A percentile compares a stretch with the other conserved stretches of the same genome.
phyloP scores from a whole-genome alignment of 2,797 vertebrate genomes.

The Bovichtus variegatus region DNA sequence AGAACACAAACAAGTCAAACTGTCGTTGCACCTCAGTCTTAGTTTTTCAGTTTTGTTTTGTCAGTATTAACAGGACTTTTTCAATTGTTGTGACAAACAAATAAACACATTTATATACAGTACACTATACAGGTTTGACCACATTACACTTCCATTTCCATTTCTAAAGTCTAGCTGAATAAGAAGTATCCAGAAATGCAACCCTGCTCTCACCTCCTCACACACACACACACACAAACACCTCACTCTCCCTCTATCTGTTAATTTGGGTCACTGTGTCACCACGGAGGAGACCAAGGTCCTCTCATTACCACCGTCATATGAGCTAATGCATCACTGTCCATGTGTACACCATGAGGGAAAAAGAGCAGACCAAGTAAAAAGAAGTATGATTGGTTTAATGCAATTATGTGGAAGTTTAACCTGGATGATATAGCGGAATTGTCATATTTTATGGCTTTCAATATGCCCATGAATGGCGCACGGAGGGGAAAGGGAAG shows the following conservation, averaged over 20 bases:
- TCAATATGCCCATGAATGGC: slow-evolving; percentile 73
- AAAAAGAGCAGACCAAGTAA: slow-evolving; percentile 46
- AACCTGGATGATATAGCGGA: slow-evolving; percentile 76
- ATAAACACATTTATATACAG: neutral
- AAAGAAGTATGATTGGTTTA: slow-evolving; percentile 72
- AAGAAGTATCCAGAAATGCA: neutral
- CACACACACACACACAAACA: slow-evolving; percentile 8
- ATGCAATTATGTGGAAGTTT: slow-evolving; percentile 77
- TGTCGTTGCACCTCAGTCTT: neutral
- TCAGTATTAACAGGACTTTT: neutral
- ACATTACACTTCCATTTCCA: neutral
- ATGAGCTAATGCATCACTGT: slow-evolving; percentile 80
- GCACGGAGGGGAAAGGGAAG: slow-evolving; percentile 56
- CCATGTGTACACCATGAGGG: slow-evolving; percentile 46
- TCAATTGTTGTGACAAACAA: neutral
- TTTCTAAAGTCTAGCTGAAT: neutral
- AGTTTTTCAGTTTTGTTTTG: neutral
- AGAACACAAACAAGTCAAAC: neutral
- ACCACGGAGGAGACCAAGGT: slow-evolving; percentile 68
- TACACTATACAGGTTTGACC: neutral
- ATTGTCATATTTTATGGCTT: slow-evolving; percentile 80
- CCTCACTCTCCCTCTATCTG: slow-evolving; percentile 23
- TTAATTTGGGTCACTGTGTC: slow-evolving; percentile 81
- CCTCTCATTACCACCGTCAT: slow-evolving; percentile 65
- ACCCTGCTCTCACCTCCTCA: neutral